Evolutionary conservation across 2,797 vertebrate genomes (phyloP), one percentile per base, ranked within the genome.

Genomic region (Pempheris klunzingeri): DNA sequence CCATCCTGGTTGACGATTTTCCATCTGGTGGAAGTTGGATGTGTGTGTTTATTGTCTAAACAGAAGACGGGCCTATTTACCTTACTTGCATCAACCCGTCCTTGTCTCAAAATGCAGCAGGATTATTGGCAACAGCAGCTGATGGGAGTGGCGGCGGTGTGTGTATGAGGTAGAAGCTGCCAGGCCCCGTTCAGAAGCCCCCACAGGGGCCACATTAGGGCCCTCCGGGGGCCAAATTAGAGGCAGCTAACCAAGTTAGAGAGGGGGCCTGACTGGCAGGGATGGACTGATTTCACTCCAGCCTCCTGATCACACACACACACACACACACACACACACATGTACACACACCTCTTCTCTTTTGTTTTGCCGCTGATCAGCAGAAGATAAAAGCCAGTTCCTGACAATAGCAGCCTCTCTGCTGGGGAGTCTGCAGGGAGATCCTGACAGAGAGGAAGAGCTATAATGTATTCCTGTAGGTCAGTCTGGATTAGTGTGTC

Each of bases 161-260:
- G 62, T 65, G 82, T 69, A 36, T 71, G 67, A 58, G 61, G 69
- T 74, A 46, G 59, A 71, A 76, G 77, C 86, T 84, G 77, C 86
- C 73, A 82, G 89, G 81, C 75, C 82, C 69, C 78, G 88, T 87
- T 92, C 72, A 88, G 78, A 78, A 77, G 67, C 77, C 69, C 85
- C 87, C 70, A 30, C 12, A 10, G 84, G 70, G 83, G 65, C 74
- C 84, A 85, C 82, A 91, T 92, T 88, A 92, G 81, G 84, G 79
- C 78, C 90, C 93, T 90, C 91, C 63, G 1, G 78, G 92, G 92
- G 87, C 88, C 91, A 94, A 92, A 95, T 95, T 95, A 95, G 89
- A 90, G 82, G 81, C 80, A 81, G 85, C 92, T 95, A 94, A 93
- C 92, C 81, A 79, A 92, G 92, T 94, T 94, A 94, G 92, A 82